Evolutionary conservation across 2,888 invertebrate genomes (phyloP).

Genomic region (Orthonevra nobilis): DNA sequence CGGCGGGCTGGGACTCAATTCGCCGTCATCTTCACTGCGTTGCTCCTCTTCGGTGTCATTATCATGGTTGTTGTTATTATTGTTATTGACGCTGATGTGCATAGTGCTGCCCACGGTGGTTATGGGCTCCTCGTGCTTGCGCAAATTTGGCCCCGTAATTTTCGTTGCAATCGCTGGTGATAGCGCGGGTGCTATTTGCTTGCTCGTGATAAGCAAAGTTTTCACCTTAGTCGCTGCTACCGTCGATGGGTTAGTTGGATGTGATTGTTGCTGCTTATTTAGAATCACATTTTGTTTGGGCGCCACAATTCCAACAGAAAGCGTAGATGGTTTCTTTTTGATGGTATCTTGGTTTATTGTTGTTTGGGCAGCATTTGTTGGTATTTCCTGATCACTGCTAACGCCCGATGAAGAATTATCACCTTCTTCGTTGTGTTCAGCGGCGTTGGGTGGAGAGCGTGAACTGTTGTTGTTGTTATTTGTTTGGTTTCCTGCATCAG

Average conservation of each 20-base stretch:
- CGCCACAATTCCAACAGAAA: conserved; percentile 18
- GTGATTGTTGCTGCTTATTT: conserved; percentile 49
- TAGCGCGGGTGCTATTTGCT: conserved; percentile 46
- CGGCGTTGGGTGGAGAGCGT: conserved; percentile 45
- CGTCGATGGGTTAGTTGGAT: conserved; percentile 59
- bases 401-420: conserved; percentile 94
- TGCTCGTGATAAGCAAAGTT: conserved; percentile 56
- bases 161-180: conserved; percentile 53
- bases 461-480: conserved; percentile 50
- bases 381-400: conserved; percentile 90
- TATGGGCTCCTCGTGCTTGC: conserved; percentile 60
- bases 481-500: conserved; percentile 59
- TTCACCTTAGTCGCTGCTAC: conserved; percentile 62
- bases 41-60: conserved; percentile 76
- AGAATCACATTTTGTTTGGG: conserved; percentile 75
- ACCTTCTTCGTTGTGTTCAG: conserved; percentile 84
- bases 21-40: conserved; percentile 79
- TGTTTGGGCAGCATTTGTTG: conserved; percentile 72
- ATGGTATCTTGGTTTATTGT: conserved; percentile 81
- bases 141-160: conserved; percentile 36
- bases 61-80: conserved; percentile 63
- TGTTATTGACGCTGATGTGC: conserved; percentile 60
- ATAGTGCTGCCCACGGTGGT: conserved; percentile 61
- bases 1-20: conserved; percentile 80
- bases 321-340: conserved; percentile 76